Percentiles rank a stretch among this genome's conserved stretches.
Conservation (phyloP, 2,113 vertebrate species). For the Trematocara variabile region DNA sequence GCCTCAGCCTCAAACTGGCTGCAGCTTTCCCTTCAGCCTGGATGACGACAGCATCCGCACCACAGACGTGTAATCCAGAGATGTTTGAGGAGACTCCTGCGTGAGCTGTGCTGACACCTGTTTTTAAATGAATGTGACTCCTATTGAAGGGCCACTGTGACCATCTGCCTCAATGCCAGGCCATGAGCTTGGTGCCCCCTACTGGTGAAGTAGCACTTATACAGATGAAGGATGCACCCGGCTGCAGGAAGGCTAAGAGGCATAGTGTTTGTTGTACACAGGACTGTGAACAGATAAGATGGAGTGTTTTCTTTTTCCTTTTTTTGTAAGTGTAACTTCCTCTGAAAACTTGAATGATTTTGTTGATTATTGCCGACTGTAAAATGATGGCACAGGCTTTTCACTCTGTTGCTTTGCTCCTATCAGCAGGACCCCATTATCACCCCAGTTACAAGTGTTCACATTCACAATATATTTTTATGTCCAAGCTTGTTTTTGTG, state of each 20-base stretch:
- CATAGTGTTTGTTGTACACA: constrained; percentile 27
- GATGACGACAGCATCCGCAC: constrained; percentile 73
- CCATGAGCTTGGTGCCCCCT: constrained; percentile 13
- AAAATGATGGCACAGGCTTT: constrained; percentile 47
- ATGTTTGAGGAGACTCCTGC: background rate
- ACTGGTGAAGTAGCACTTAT: constrained; percentile 22
- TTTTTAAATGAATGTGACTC: constrained; percentile 51
- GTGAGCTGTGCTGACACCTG: constrained; percentile 20
- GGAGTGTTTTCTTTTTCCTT: background rate
- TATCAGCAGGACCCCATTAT: background rate
- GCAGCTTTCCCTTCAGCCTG: constrained; percentile 65
- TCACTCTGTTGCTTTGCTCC: constrained; percentile 26
- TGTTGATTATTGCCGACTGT: constrained; percentile 21
- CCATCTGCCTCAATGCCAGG: background rate
- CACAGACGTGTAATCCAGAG: constrained; percentile 68
- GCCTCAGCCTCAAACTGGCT: constrained; percentile 61
- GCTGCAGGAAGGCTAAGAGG: constrained; percentile 1
- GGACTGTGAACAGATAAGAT: constrained; percentile 50
- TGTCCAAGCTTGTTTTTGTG: background rate
- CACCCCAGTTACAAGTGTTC: constrained; percentile 7
- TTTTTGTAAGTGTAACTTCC: constrained; percentile 33
- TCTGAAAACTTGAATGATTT: constrained; percentile 67
- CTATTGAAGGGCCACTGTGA: constrained; percentile 45
- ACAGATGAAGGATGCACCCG: constrained; percentile 8
- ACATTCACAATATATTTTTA: background rate